Conservation (phyloP, 2,888 invertebrate genomes). For the Synanthedon myopaeformis region DNA sequence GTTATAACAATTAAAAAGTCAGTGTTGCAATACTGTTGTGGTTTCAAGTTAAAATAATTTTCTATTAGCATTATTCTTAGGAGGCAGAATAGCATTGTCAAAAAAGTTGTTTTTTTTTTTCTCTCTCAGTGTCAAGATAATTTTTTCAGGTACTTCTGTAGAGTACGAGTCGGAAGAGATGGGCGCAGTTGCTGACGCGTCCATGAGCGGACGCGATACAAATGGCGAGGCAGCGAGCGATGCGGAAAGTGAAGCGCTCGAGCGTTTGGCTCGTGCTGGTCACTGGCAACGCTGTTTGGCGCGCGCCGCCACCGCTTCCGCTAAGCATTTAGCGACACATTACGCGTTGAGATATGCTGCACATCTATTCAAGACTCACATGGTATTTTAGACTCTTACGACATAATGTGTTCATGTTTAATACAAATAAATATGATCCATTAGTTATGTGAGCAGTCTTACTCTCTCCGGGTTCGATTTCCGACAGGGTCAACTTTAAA, state of each 20-base stretch:
- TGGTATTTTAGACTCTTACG: constrained; percentile 20
- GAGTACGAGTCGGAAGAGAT: constrained; percentile 34
- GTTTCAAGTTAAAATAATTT: no score
- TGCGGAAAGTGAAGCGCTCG: constrained; percentile 33
- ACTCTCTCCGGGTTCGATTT: no score
- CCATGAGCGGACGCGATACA: constrained; percentile 10
- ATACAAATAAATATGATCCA: no score
- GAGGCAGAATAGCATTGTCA: no score
- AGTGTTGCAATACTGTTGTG: no score
- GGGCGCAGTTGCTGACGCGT: constrained; percentile 5
- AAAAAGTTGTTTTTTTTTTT: no score
- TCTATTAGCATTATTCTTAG: no score
- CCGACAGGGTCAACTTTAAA: no score
- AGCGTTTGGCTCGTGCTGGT: constrained; percentile 51
- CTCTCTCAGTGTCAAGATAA: neutral
- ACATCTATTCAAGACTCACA: constrained; percentile 46
- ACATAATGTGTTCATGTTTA: neutral
- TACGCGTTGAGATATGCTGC: constrained; percentile 53
- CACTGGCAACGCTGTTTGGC: constrained; percentile 61
- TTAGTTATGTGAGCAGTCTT: no score
- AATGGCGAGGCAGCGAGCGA: constrained; percentile 9
- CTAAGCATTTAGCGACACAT: constrained; percentile 30
- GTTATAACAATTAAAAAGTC: no score
- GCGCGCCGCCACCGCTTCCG: constrained; percentile 30
- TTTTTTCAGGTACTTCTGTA: constrained; percentile 9